These are phyloP conservation scores for Rotaria sp. DNA, from an alignment of 2,888 invertebrate genomes.

Conservation along the genomic window DNA sequence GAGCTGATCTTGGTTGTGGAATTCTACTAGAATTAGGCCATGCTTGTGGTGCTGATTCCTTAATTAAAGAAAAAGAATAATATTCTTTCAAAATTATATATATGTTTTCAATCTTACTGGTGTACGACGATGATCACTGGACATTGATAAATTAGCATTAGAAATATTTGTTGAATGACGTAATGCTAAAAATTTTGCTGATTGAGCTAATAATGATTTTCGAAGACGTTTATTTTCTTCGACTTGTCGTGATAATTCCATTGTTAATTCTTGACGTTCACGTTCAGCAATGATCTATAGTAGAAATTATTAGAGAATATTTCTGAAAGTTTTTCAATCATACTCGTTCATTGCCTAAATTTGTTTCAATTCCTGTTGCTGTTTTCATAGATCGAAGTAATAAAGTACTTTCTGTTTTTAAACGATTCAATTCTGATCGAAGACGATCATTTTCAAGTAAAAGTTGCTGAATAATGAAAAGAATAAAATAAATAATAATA, in stretches of 20 bases:
- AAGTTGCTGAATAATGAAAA: neutral
- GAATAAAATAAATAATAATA: neutral
- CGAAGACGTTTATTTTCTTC: conserved; percentile 18
- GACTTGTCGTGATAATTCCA: neutral
- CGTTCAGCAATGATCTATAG: neutral
- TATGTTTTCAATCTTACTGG: neutral
- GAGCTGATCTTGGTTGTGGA: neutral
- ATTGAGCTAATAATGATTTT: conserved; percentile 11
- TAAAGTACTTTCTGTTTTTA: conserved; percentile 6
- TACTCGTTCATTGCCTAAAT: neutral
- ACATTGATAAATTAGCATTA: neutral
- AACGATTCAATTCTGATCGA: conserved; percentile 2
- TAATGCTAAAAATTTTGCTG: neutral
- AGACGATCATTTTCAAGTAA: neutral
- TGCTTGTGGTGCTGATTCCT: neutral
- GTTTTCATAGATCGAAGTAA: conserved; percentile 13
- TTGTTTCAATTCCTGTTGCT: neutral
- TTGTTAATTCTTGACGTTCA: neutral
- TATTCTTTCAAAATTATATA: neutral
- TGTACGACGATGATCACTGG: neutral
- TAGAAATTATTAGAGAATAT: neutral
- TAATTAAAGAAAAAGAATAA: neutral
- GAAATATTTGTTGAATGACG: neutral
- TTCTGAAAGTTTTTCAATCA: neutral
- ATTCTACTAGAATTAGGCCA: neutral